Evolutionary conservation across 2,797 vertebrate genomes (phyloP).

Genomic region (Poecilia gillii): DNA sequence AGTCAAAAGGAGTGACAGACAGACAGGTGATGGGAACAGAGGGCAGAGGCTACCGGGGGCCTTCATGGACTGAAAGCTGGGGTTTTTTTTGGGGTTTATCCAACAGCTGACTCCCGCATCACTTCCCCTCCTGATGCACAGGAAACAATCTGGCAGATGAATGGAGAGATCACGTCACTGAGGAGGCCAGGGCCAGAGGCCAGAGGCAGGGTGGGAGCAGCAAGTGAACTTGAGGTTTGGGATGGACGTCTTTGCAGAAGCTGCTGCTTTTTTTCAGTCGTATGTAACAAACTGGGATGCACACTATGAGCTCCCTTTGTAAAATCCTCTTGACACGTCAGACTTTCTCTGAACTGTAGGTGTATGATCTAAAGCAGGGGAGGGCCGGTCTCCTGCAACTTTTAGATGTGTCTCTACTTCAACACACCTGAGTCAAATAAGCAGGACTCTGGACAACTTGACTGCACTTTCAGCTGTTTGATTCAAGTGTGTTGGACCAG

Average conservation of each 20-base stretch:
- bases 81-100: conserved; percentile 78
- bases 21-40: conserved; percentile 73
- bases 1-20: conserved; percentile 72
- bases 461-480: too few relatives aligned
- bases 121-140: conserved; percentile 52
- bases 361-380: conserved; percentile 10
- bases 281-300: conserved; percentile 4
- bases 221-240: conserved; percentile 39
- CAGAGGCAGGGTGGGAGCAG: conserved; percentile 25
- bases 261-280: neutral
- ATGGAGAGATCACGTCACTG: conserved; percentile 79
- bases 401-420: too few relatives aligned
- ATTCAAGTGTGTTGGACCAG: too few relatives aligned
- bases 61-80: conserved; percentile 63
- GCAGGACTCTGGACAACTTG: too few relatives aligned
- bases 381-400: too few relatives aligned
- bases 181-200: conserved; percentile 36
- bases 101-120: conserved; percentile 65
- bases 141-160: conserved; percentile 74
- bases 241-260: conserved; percentile 1
- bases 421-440: too few relatives aligned
- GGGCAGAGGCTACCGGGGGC: conserved; percentile 68
- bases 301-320: neutral
- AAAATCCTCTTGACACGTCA: neutral
- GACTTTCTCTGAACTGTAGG: conserved; percentile 9